phyloP scores from a whole-genome alignment of 2,888 invertebrate species.

The Drosophila prolongata region DNA sequence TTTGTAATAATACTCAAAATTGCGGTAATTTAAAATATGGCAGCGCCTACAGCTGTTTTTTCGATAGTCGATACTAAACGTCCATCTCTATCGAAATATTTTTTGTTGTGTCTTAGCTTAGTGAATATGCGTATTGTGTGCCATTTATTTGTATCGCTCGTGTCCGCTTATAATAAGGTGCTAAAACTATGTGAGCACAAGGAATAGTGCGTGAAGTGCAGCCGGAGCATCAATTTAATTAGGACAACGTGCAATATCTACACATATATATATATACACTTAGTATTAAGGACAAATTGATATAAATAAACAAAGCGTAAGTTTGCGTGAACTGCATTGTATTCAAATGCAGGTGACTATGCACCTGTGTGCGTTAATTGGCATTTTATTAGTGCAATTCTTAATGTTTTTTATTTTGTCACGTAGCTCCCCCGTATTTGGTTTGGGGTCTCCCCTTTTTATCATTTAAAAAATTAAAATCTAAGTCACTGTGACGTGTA shows the following conservation, averaged over 20 bases:
- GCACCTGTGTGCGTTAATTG: conserved; percentile 18
- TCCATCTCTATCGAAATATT: background rate
- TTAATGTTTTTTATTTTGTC: background rate
- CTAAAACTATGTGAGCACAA: conserved; percentile 21
- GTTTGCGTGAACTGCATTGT: conserved; percentile 12
- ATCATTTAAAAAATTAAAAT: background rate
- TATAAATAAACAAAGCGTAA: conserved; percentile 38
- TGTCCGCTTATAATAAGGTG: background rate
- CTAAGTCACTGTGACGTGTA: conserved; percentile 13
- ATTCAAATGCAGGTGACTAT: conserved; percentile 10
- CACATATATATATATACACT: conserved; percentile 5
- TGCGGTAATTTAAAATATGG: too few species aligned
- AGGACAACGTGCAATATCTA: conserved; percentile 38
- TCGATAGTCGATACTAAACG: background rate
- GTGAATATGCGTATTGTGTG: conserved; percentile 21
- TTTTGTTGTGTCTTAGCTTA: conserved; percentile 2
- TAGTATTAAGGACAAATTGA: conserved; percentile 27
- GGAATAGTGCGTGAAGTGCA: conserved; percentile 13
- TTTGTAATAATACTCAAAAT: too few species aligned
- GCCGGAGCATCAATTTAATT: conserved; percentile 14
- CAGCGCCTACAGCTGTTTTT: background rate
- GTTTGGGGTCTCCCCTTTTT: conserved; percentile 13
- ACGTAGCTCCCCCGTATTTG: background rate
- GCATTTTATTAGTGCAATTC: background rate
- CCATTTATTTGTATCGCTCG: conserved; percentile 1